Evolutionary conservation across 2,888 invertebrate species (phyloP).

Genomic region (Ophion costatus): DNA sequence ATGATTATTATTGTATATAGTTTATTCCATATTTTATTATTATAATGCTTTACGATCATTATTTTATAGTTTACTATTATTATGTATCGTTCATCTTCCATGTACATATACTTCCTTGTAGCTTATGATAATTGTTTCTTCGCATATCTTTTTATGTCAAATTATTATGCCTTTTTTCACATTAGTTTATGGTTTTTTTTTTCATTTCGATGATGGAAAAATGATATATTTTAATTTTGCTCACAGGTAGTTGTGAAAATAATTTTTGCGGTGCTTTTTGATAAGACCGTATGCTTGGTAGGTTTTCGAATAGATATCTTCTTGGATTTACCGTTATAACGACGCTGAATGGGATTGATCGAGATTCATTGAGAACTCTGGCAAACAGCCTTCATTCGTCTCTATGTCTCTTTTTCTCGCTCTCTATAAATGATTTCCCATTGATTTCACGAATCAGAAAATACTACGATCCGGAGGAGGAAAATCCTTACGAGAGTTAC

Average conservation of each 20-base stretch:
- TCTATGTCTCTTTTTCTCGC: background rate
- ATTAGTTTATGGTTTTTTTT: no score
- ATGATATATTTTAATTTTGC: background rate
- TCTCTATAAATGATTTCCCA: background rate
- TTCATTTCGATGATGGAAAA: background rate
- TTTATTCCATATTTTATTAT: no score
- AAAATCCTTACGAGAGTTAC: constrained; percentile 78
- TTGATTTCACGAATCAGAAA: constrained; percentile 72
- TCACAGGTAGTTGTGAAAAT: background rate
- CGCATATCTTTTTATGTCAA: no score
- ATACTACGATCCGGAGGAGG: constrained; percentile 78
- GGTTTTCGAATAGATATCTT: background rate
- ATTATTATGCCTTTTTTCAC: no score
- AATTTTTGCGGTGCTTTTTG: background rate
- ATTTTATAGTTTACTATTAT: no score
- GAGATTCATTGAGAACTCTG: constrained; percentile 6
- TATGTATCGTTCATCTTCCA: no score
- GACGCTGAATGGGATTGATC: constrained; percentile 1
- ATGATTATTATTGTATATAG: no score
- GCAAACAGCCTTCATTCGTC: background rate
- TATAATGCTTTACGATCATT: no score
- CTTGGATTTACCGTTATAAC: constrained; percentile 2
- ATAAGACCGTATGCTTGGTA: no score
- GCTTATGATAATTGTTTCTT: no score
- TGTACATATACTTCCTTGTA: no score